A percentile compares a stretch with the other conserved stretches of the same genome.
Evolutionary conservation across 2,888 invertebrate genomes (phyloP).

Genomic region (Dasypogon diadema): DNA sequence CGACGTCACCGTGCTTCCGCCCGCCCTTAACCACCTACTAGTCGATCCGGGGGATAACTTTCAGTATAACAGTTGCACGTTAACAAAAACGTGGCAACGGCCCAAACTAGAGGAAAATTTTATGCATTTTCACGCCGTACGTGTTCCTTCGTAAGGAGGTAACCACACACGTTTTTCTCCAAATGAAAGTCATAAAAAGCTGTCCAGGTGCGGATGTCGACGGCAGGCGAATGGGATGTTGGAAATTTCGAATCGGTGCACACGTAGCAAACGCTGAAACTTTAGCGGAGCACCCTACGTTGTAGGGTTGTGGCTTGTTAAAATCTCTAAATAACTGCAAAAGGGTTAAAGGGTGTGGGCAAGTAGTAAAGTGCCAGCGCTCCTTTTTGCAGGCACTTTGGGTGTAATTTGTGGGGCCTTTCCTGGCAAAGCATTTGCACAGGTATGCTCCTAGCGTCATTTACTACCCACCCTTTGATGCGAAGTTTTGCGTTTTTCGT

Average conservation of each 20-base stretch:
- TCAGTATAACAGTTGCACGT: not conserved
- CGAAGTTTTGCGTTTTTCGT: not conserved
- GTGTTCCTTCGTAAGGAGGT: not conserved
- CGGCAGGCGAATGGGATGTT: not conserved
- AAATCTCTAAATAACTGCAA: not conserved
- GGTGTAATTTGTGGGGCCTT: not conserved
- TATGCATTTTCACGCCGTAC: constrained; percentile 3
- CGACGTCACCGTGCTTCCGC: not conserved
- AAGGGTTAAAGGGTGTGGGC: not conserved
- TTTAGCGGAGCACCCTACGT: not conserved
- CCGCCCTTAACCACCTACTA: no score
- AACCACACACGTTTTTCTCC: not conserved
- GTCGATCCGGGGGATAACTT: not conserved
- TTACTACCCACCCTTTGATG: not conserved
- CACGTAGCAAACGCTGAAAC: not conserved
- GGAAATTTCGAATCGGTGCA: not conserved
- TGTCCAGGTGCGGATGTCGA: not conserved
- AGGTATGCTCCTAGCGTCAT: not conserved
- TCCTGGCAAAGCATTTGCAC: not conserved
- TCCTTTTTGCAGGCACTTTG: not conserved
- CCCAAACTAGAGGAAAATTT: not conserved
- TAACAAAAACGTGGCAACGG: constrained; percentile 5
- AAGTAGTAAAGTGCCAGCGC: not conserved
- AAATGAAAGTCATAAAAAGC: not conserved
- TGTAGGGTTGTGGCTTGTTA: no score